Evolutionary conservation across 1,140 invertebrate genomes (phyloP), one percentile per base, ranked within the genome.

Genomic region (Drosophila kurseongensis): DNA sequence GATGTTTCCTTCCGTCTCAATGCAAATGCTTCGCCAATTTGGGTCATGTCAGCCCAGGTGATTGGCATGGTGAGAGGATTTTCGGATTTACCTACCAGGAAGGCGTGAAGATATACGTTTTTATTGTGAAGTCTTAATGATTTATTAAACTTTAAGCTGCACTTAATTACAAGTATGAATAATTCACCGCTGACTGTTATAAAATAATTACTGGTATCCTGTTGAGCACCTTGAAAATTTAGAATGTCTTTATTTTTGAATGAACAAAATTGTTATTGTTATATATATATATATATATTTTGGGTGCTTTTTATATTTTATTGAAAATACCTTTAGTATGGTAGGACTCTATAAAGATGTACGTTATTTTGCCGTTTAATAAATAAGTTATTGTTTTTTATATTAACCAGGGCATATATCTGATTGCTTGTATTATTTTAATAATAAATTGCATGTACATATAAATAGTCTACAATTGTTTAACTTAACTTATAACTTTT

Each of bases 1-100:
- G 59, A 48, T n/a, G 36, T 56, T 52, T 76, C 54, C 73, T 76
- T 76, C 73, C 73, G 62, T 23, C 45, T 13, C 6, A 44, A 44
- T 36, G 40, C 32, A 44, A 66, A 35, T 16, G 35, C 45, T 35
- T 9, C 27, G 18, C 36, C 12, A 12, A 76, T 75, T 76, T 47
- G 54, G 61, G 73, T 59, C 62, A 76, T 67, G 73, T 52, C 73
- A 59, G 4, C 9, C 10, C 6, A n/a, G n/a, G 29, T 67, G 54
- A 76, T 61, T 54, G 62, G 47, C 48, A 41, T 14, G 27, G 69
- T 51, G 71, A 65, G 41, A 56, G 48, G 69, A 75, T 35, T 8
- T 27, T 47, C 38, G 48, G 36, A 9, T 16, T 36, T 42, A 50
- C 16, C 32, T 16, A 66, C 6, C 36, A 66, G 45, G 61, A 67